Conservation (phyloP, 2,888 invertebrate genomes). For the Epistrophe eligans region DNA sequence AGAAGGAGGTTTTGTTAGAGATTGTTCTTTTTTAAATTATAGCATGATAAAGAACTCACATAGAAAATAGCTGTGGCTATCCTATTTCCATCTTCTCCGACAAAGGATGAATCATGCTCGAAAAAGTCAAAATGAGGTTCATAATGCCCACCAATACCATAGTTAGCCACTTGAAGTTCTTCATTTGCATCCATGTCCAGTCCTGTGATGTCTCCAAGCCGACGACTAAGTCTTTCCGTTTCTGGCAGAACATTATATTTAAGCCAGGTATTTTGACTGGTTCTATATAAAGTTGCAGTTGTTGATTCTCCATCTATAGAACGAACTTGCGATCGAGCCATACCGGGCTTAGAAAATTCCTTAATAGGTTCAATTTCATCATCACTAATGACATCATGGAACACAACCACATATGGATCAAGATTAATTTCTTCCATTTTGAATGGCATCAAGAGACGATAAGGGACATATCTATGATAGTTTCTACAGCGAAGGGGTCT, state of each 20-base stretch:
- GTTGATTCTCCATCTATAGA: constrained; percentile 94
- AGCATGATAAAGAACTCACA: constrained; percentile 86
- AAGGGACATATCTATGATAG: constrained; percentile 69
- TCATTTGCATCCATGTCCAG: constrained; percentile 86
- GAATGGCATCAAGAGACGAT: constrained; percentile 80
- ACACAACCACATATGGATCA: constrained; percentile 85
- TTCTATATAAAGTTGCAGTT: constrained; percentile 88
- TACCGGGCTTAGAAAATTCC: constrained; percentile 84
- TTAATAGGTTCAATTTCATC: constrained; percentile 85
- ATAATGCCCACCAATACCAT: constrained; percentile 90
- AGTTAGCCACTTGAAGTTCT: constrained; percentile 88
- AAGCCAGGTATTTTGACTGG: constrained; percentile 87
- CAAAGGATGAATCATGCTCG: constrained; percentile 84
- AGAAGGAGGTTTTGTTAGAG: constrained; percentile 80
- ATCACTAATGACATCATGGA: constrained; percentile 85
- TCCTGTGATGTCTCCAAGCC: constrained; percentile 86
- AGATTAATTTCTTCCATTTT: constrained; percentile 85
- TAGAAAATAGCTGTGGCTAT: constrained; percentile 98
- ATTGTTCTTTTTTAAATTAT: not conserved
- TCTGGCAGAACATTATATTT: constrained; percentile 76
- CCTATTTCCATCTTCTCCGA: constrained; percentile 89
- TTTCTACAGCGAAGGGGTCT: constrained; percentile 78
- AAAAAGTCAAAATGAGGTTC: constrained; percentile 86
- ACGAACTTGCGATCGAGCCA: constrained; percentile 87
- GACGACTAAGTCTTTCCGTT: constrained; percentile 84